These are phyloP conservation scores for Baccha elongata DNA, from an alignment of 2,888 invertebrate species.

Conservation along the genomic window DNA sequence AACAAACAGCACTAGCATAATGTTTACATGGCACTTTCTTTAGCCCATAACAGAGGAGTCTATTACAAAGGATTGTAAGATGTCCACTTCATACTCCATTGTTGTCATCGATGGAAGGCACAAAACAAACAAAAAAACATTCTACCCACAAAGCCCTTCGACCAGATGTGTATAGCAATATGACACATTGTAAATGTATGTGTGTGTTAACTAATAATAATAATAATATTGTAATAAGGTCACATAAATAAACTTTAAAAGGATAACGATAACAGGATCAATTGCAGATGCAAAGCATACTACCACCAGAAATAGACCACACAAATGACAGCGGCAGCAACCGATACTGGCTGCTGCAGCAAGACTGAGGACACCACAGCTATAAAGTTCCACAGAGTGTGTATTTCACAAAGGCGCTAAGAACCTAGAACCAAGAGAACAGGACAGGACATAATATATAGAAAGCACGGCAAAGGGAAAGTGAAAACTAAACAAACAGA, in stretches of 20 bases:
- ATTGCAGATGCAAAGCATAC: slow-evolving; percentile 68
- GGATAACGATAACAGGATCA: slow-evolving; percentile 74
- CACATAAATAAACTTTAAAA: slow-evolving; percentile 66
- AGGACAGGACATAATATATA: neutral
- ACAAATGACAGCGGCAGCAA: slow-evolving; percentile 61
- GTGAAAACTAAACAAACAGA: slow-evolving; percentile 68
- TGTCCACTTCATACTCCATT: slow-evolving; percentile 11
- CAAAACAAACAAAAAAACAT: neutral
- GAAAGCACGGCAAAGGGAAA: slow-evolving; percentile 31
- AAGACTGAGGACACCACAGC: slow-evolving; percentile 25
- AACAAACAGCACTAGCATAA: slow-evolving; percentile 55
- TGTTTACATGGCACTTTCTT: slow-evolving; percentile 66
- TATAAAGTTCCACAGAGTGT: slow-evolving; percentile 28
- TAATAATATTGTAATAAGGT: slow-evolving; percentile 73
- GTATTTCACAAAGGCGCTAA: slow-evolving; percentile 58
- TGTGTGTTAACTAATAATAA: slow-evolving; percentile 66
- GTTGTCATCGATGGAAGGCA: slow-evolving; percentile 19
- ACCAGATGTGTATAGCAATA: neutral
- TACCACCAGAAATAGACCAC: slow-evolving; percentile 60
- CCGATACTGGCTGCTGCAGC: slow-evolving; percentile 25
- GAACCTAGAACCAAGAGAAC: slow-evolving; percentile 1
- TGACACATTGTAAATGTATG: slow-evolving; percentile 24
- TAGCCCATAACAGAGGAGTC: slow-evolving; percentile 46
- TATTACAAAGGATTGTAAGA: slow-evolving; percentile 55
- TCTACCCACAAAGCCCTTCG: slow-evolving; percentile 2